Evolutionary conservation across 2,888 invertebrate genomes (phyloP).

Genomic region (Gandaritis pyraliata): DNA sequence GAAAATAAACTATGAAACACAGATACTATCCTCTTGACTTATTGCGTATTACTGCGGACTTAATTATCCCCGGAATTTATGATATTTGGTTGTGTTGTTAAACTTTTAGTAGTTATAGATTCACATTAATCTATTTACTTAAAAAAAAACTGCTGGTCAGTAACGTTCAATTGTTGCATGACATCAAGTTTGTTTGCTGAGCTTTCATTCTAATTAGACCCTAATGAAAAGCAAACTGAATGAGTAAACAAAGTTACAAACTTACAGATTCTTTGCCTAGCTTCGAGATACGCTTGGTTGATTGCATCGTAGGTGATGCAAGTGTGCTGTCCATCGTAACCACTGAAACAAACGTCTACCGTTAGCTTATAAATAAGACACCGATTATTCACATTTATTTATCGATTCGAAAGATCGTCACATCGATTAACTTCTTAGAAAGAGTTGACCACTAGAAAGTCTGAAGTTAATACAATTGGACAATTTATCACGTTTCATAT

Average conservation of each 20-base stretch:
- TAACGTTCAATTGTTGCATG: too few relatives aligned
- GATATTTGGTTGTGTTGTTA: too few relatives aligned
- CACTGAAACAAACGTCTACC: conserved; percentile 79
- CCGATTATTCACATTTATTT: neutral
- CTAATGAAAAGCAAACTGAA: neutral
- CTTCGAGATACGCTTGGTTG: conserved; percentile 94
- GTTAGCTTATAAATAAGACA: neutral
- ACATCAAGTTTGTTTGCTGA: too few relatives aligned
- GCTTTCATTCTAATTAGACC: neutral
- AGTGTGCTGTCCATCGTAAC: conserved; percentile 88
- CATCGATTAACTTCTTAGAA: neutral
- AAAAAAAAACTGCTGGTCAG: too few relatives aligned
- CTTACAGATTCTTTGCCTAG: conserved; percentile 94
- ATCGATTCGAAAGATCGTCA: neutral
- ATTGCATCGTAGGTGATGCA: conserved; percentile 96
- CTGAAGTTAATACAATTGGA: neutral
- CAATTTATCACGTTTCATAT: too few relatives aligned
- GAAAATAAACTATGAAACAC: neutral
- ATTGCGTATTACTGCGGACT: too few relatives aligned
- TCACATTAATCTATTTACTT: too few relatives aligned
- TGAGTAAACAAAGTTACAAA: neutral
- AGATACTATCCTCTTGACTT: neutral
- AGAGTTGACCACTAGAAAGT: neutral
- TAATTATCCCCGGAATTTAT: too few relatives aligned
- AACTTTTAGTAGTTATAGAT: too few relatives aligned